Evolutionary conservation across 2,113 vertebrate species (phyloP).

Genomic region (Pycnonotus jocosus): DNA sequence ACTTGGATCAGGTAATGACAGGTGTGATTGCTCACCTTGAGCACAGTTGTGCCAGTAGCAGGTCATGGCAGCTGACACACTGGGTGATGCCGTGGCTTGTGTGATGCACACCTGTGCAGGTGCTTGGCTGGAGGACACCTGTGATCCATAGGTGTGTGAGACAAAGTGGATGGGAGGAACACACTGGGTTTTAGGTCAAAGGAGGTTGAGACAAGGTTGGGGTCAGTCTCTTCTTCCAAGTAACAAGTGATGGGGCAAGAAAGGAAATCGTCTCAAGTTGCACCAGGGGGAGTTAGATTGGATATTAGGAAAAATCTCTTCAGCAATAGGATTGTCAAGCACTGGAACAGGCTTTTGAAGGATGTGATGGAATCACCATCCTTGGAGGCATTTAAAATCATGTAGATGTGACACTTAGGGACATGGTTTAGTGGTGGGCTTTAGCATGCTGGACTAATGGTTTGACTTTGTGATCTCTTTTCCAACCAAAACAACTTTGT

Average conservation of each 20-base stretch:
- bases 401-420: too few species aligned
- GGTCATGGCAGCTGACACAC: background rate
- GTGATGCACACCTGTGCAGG: background rate
- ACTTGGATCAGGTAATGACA: background rate
- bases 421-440: background rate
- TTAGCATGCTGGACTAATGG: background rate
- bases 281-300: background rate
- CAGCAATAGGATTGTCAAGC: background rate
- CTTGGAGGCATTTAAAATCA: background rate
- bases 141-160: accelerated
- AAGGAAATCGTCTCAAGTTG: background rate
- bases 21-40: background rate
- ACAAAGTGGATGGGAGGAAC: background rate
- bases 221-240: background rate
- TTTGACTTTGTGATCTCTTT: background rate
- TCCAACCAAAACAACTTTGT: background rate
- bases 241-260: background rate
- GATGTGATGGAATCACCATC: background rate
- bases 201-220: background rate
- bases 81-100: background rate
- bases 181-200: background rate
- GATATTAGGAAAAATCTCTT: background rate
- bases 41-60: background rate
- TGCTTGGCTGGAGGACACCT: background rate
- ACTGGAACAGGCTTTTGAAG: background rate